Conservation (phyloP, 2,888 invertebrate species). For the Polydrusus tereticollis region DNA sequence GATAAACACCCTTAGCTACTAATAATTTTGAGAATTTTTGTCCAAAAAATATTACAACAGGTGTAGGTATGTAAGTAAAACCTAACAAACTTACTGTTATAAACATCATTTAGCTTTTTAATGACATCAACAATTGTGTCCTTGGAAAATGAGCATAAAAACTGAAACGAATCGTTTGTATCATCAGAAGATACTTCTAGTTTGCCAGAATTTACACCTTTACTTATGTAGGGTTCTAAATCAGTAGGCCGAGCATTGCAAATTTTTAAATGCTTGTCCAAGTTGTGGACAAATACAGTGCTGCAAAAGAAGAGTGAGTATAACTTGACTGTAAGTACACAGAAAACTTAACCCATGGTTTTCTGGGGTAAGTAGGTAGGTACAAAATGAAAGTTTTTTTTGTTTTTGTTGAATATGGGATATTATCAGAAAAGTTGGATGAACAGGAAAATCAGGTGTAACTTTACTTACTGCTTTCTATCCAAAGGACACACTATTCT, state of each 20-base stretch:
- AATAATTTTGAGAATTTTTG: no score
- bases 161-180: constrained; percentile 52
- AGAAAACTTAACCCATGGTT: no score
- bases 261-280: constrained; percentile 78
- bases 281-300: constrained; percentile 76
- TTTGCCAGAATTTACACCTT: constrained; percentile 68
- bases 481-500: constrained; percentile 82
- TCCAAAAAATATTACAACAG: no score
- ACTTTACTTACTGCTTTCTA: constrained; percentile 75
- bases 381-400: not conserved
- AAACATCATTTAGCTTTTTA: constrained; percentile 66
- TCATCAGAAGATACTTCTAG: constrained; percentile 36
- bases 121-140: constrained; percentile 62
- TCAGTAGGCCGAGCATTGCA: constrained; percentile 77
- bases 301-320: constrained; percentile 65
- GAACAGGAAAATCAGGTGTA: not conserved
- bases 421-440: no score
- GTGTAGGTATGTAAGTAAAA: not conserved
- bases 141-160: constrained; percentile 65
- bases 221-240: constrained; percentile 70
- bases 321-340: no score
- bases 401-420: no score
- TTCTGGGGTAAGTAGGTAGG: no score
- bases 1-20: not conserved
- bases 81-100: constrained; percentile 56